phyloP scores from a whole-genome alignment of 2,888 invertebrate genomes.

The Mantis religiosa region DNA sequence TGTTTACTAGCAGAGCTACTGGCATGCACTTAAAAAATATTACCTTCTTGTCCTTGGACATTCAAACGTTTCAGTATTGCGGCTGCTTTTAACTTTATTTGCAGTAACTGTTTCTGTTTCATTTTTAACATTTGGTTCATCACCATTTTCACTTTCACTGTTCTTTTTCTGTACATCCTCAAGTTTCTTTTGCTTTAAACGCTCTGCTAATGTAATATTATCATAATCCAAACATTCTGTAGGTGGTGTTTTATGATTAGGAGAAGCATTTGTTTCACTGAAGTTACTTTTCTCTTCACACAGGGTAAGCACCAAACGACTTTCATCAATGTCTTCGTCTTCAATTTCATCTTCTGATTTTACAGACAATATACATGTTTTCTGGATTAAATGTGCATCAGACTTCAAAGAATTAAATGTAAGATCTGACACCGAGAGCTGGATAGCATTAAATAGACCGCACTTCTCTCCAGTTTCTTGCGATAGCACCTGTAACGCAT shows the following conservation, averaged over 20 bases:
- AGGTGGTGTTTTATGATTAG: background rate
- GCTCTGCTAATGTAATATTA: background rate
- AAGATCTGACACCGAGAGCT: background rate
- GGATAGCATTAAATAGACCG: background rate
- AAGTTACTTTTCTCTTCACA: background rate
- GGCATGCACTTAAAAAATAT: background rate
- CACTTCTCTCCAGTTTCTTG: background rate
- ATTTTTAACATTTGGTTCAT: background rate
- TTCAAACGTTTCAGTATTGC: background rate
- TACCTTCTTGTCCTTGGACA: background rate
- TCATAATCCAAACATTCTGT: background rate
- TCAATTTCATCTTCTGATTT: background rate
- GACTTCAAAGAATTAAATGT: background rate
- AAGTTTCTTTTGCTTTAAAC: background rate
- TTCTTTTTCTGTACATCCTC: background rate
- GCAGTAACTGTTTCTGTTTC: background rate
- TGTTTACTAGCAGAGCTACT: too few species aligned
- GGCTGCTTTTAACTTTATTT: background rate
- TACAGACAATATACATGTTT: background rate
- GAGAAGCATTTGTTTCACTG: background rate
- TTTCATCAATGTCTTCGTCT: background rate
- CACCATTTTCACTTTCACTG: background rate
- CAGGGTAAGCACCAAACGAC: background rate
- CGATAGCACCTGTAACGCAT: background rate
- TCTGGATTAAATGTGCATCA: background rate